These are phyloP conservation scores for Osedax frankpressi DNA, from an alignment of 2,888 invertebrate species.

Conservation along the genomic window DNA sequence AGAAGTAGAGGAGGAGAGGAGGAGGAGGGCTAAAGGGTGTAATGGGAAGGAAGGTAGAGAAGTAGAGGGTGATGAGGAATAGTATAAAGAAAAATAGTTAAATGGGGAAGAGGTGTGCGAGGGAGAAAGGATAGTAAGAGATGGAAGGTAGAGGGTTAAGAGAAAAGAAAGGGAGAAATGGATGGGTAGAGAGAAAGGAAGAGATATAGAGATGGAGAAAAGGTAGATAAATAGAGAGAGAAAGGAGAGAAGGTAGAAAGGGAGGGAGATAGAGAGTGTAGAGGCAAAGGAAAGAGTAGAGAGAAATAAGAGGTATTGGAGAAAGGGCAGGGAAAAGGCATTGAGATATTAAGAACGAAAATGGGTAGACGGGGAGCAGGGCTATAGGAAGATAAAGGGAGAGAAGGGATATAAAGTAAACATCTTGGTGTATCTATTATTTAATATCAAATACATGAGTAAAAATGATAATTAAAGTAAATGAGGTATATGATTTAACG, in stretches of 20 bases:
- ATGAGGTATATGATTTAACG: too few species aligned
- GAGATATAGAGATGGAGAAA: not conserved
- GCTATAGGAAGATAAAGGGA: too few species aligned
- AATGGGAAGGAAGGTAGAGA: not conserved
- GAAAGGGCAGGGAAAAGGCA: too few species aligned
- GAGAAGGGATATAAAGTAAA: too few species aligned
- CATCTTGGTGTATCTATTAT: too few species aligned
- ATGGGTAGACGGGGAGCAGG: too few species aligned
- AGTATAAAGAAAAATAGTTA: not conserved
- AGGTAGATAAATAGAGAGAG: not conserved
- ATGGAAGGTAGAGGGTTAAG: not conserved
- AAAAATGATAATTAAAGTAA: too few species aligned
- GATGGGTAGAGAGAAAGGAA: not conserved
- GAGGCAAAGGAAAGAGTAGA: not conserved
- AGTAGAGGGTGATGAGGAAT: not conserved
- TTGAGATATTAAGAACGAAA: too few species aligned
- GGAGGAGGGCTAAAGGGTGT: not conserved
- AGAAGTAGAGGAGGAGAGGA: not conserved
- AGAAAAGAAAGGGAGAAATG: not conserved
- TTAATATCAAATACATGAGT: too few species aligned
- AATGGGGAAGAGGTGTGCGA: not conserved
- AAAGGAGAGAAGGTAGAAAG: not conserved
- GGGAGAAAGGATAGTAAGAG: not conserved
- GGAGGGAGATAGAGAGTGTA: not conserved
- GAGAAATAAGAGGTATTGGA: not conserved